Percentiles rank a stretch among this genome's conserved stretches.
These are phyloP conservation scores for Melolontha melolontha DNA, from an alignment of 2,888 invertebrate genomes.

Conservation along the genomic window DNA sequence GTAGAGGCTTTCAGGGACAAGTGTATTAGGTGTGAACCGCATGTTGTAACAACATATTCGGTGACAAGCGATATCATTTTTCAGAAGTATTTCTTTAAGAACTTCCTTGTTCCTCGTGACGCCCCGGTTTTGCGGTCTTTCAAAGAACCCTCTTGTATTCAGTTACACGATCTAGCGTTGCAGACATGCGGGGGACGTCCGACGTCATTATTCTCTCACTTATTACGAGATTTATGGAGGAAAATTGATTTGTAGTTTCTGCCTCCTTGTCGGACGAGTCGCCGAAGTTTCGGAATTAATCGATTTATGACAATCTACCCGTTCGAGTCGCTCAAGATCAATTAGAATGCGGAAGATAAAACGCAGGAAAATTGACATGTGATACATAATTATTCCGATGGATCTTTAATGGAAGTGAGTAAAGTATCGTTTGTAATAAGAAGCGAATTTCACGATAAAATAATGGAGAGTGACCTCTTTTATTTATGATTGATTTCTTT, in stretches of 20 bases:
- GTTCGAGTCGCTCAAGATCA: constrained; percentile 31
- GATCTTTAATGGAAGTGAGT: constrained; percentile 1
- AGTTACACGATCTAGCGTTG: constrained; percentile 41
- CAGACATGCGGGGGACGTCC: constrained; percentile 42
- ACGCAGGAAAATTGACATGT: constrained; percentile 14
- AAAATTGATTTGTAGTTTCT: constrained; percentile 41
- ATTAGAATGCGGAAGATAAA: constrained; percentile 22
- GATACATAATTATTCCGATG: constrained; percentile 7
- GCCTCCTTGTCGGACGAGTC: constrained; percentile 28
- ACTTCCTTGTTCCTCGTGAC: constrained; percentile 15
- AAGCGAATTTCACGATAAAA: not conserved
- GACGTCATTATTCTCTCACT: constrained; percentile 43
- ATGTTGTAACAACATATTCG: constrained; percentile 43
- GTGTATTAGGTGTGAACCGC: constrained; percentile 43
- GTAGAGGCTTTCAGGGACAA: constrained; percentile 5
- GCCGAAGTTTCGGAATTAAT: constrained; percentile 37
- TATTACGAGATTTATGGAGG: constrained; percentile 43
- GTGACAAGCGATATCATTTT: constrained; percentile 50
- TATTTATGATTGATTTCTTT: too few relatives aligned
- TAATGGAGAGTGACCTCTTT: too few relatives aligned
- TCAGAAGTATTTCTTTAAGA: constrained; percentile 43
- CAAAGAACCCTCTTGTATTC: constrained; percentile 38
- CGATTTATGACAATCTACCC: constrained; percentile 37
- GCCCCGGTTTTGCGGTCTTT: constrained; percentile 24
- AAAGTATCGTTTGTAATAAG: constrained; percentile 3